Evolutionary conservation across 2,888 invertebrate genomes (phyloP).

Genomic region (Spodoptera picta): DNA sequence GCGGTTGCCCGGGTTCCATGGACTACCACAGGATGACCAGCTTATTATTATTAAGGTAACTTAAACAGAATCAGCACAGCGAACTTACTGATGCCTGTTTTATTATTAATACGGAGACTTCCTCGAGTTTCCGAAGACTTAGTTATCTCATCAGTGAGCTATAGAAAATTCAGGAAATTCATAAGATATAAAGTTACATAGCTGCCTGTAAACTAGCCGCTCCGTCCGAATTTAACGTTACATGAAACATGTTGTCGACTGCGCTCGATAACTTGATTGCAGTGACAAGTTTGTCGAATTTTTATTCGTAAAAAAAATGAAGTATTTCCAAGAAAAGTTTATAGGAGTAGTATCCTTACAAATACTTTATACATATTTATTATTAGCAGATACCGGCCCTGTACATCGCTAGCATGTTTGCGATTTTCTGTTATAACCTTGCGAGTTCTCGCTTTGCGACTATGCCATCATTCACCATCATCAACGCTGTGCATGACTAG

Average conservation of each 20-base stretch:
- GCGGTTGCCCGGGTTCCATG: constrained; percentile 96
- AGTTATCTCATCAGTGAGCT: not conserved
- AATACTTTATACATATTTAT: no score
- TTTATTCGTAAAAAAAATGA: not conserved
- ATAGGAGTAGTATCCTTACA: no score
- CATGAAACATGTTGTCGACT: not conserved
- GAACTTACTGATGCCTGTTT: constrained; percentile 10
- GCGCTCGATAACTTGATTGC: not conserved
- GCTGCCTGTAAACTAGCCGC: not conserved
- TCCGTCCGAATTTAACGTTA: not conserved
- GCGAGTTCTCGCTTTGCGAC: constrained; percentile 32
- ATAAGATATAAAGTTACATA: not conserved
- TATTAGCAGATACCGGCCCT: not conserved
- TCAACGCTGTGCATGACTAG: constrained; percentile 11
- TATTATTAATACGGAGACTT: not conserved
- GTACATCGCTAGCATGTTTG: not conserved
- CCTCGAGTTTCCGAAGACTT: not conserved
- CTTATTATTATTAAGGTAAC: constrained; percentile 96
- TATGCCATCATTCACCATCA: constrained; percentile 23
- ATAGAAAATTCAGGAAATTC: not conserved
- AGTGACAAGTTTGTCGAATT: not conserved
- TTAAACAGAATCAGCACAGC: not conserved
- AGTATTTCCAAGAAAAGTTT: no score
- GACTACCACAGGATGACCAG: constrained; percentile 98
- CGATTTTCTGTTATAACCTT: constrained; percentile 14